Evolutionary conservation across 1,140 invertebrate genomes (phyloP).

Genomic region (Lanistes nyassanus): DNA sequence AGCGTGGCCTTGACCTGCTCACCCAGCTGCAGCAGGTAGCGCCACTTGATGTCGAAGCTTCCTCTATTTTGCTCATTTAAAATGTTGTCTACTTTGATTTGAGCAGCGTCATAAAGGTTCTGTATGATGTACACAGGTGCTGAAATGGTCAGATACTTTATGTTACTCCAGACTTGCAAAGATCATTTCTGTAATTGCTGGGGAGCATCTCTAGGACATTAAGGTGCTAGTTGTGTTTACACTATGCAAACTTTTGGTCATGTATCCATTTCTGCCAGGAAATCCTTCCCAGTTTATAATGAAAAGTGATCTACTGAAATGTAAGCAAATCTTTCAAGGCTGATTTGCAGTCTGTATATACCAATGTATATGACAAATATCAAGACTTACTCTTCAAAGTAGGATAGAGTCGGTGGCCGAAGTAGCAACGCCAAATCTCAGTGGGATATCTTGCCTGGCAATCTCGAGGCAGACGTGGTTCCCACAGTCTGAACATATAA

Average conservation of each 20-base stretch:
- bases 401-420: conserved; percentile 89
- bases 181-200: neutral
- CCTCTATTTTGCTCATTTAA: conserved; percentile 79
- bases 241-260: neutral
- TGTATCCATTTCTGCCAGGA: neutral
- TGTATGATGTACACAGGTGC: conserved; percentile 93
- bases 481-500: conserved; percentile 76
- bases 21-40: conserved; percentile 91
- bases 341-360: neutral
- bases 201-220: no score
- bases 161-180: neutral
- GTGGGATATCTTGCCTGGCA: conserved; percentile 76
- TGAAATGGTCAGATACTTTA: conserved; percentile 60
- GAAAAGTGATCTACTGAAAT: no score
- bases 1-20: conserved; percentile 81
- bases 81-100: conserved; percentile 82
- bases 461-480: conserved; percentile 79
- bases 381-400: conserved; percentile 79
- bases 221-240: neutral
- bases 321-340: neutral
- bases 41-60: conserved; percentile 83
- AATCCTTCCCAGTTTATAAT: neutral
- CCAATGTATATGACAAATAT: neutral
- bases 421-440: conserved; percentile 91
- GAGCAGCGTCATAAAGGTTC: conserved; percentile 94